phyloP scores from a whole-genome alignment of 2,113 vertebrate species.

The Myrmecophaga tridactyla region DNA sequence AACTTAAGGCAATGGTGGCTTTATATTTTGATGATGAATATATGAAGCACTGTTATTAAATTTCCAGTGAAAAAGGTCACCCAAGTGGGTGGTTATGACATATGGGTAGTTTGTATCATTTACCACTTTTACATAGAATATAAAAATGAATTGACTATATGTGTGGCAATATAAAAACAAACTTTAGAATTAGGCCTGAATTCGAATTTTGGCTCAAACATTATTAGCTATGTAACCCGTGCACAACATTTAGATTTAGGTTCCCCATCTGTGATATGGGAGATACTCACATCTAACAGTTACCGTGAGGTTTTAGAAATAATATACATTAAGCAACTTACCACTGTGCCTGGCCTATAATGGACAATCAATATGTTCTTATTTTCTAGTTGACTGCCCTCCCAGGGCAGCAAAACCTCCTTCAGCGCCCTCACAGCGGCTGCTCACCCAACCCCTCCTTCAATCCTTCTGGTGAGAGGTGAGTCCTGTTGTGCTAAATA shows the following conservation, averaged over 20 bases:
- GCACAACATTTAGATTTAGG: not conserved
- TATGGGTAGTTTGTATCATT: not conserved
- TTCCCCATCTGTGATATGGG: not conserved
- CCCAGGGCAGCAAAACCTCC: not conserved
- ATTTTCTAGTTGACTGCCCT: not conserved
- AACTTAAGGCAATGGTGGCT: accelerated
- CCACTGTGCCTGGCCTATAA: not conserved
- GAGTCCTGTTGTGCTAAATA: not conserved
- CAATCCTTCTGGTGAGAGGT: not conserved
- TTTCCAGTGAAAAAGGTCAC: not conserved
- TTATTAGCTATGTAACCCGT: not conserved
- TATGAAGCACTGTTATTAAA: not conserved
- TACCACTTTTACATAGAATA: not conserved
- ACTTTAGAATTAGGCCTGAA: not conserved
- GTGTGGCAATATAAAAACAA: not conserved
- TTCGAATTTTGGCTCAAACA: not conserved
- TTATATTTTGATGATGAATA: not conserved
- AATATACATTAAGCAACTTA: not conserved
- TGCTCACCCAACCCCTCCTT: not conserved
- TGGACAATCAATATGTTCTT: not conserved
- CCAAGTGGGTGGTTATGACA: not conserved
- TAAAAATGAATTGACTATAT: not conserved
- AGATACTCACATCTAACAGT: not conserved
- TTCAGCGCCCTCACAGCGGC: not conserved
- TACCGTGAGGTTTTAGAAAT: not conserved